Percentiles rank a stretch among this genome's conserved stretches.
phyloP scores from a whole-genome alignment of 2,888 invertebrate genomes.

The Scaptomyza parva region DNA sequence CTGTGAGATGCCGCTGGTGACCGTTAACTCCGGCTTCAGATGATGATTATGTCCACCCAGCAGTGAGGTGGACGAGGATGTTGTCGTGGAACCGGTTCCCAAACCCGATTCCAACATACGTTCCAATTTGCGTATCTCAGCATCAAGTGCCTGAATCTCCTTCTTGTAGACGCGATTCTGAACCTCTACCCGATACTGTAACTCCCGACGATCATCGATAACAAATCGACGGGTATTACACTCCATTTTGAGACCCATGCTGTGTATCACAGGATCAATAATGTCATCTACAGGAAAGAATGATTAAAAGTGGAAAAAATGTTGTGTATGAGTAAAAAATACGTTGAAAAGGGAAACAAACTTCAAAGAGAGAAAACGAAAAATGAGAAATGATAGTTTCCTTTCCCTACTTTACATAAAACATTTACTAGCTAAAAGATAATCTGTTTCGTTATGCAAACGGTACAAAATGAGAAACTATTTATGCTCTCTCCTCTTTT shows the following conservation, averaged over 20 bases:
- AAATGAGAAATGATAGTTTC: neutral
- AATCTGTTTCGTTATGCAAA: neutral
- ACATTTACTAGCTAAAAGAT: neutral
- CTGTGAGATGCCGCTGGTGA: constrained; percentile 76
- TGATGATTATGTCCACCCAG: constrained; percentile 67
- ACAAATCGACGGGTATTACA: constrained; percentile 94
- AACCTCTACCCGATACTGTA: constrained; percentile 94
- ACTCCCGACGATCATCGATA: constrained; percentile 92
- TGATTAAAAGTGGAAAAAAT: neutral
- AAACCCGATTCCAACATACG: constrained; percentile 88
- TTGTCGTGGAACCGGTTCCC: constrained; percentile 85
- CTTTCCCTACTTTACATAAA: neutral
- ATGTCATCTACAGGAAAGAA: constrained; percentile 86
- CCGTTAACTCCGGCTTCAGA: constrained; percentile 82
- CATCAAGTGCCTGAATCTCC: constrained; percentile 92
- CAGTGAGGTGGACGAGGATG: constrained; percentile 85
- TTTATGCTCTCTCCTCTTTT: neutral
- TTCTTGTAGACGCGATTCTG: constrained; percentile 95
- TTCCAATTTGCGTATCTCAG: constrained; percentile 91
- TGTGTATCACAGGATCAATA: constrained; percentile 93
- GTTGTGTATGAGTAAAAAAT: neutral
- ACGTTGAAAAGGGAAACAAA: too few species aligned
- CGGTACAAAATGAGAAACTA: neutral
- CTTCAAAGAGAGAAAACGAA: neutral
- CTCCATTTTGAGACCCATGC: constrained; percentile 94